Conservation (phyloP, 1,140 invertebrate species). For the Cecropterus lyciades region DNA sequence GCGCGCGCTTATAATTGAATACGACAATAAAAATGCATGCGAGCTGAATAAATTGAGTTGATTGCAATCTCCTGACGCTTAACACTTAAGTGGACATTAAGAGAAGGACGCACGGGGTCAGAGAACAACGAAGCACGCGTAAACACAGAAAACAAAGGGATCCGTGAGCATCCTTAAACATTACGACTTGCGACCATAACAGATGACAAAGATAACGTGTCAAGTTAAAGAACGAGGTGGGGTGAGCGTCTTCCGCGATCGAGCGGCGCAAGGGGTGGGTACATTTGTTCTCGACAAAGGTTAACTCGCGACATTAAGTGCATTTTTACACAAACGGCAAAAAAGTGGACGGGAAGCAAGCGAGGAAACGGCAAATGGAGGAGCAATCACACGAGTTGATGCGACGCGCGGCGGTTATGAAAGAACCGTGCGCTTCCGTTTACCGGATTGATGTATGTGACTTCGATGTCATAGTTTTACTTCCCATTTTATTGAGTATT, state of each 20-base stretch:
- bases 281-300: conserved; percentile 64
- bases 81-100: conserved; percentile 35
- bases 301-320: conserved; percentile 69
- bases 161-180: conserved; percentile 40
- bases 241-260: conserved; percentile 63
- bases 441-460: conserved; percentile 27
- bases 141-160: conserved; percentile 46
- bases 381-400: conserved; percentile 32
- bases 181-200: conserved; percentile 39
- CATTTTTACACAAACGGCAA: conserved; percentile 59
- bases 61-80: conserved; percentile 31
- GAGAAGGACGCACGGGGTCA: conserved; percentile 24
- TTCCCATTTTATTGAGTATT: conserved; percentile 22
- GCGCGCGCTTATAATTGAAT: conserved; percentile 20
- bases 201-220: conserved; percentile 61
- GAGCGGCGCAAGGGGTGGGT: conserved; percentile 53
- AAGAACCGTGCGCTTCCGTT: conserved; percentile 37
- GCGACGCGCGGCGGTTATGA: conserved; percentile 11
- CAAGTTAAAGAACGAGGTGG: conserved; percentile 35
- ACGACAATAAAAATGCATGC: conserved; percentile 31
- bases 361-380: conserved; percentile 54
- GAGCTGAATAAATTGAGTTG: conserved; percentile 29
- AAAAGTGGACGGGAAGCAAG: conserved; percentile 53
- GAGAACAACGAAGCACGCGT: conserved; percentile 15
- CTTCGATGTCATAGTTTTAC: neutral